These are phyloP conservation scores for Crotalus viridis DNA, from an alignment of 2,113 vertebrate genomes.

Conservation along the genomic window DNA sequence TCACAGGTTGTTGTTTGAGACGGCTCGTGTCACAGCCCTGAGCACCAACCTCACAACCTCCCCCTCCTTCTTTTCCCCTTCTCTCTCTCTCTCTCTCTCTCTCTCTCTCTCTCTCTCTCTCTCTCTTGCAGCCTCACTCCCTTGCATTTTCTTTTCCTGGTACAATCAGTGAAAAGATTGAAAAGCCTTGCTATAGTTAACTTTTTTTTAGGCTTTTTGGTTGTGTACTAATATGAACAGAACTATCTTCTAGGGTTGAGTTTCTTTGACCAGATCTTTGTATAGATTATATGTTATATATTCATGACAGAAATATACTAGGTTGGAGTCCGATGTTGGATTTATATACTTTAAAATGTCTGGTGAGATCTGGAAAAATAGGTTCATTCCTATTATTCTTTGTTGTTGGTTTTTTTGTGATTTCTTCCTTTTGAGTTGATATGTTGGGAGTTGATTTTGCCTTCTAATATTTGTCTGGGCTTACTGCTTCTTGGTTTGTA, in stretches of 20 bases:
- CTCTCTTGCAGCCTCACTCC: too few relatives aligned
- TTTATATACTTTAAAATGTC: neutral
- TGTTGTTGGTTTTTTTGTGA: neutral
- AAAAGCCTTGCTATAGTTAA: neutral
- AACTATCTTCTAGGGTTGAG: neutral
- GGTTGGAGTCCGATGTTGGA: neutral
- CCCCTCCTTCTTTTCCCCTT: too few relatives aligned
- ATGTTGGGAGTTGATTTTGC: neutral
- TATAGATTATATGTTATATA: neutral
- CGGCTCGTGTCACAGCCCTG: too few relatives aligned
- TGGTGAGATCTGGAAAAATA: neutral
- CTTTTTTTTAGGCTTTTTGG: neutral
- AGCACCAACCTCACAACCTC: too few relatives aligned
- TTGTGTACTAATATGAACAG: neutral
- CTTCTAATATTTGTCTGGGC: neutral
- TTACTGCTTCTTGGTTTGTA: neutral
- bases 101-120: too few relatives aligned
- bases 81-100: too few relatives aligned
- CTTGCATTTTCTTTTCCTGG: too few relatives aligned
- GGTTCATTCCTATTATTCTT: neutral
- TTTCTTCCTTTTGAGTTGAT: neutral
- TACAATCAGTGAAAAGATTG: too few relatives aligned
- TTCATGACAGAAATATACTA: neutral
- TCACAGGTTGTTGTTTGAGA: too few relatives aligned
- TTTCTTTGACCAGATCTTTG: neutral